Percentiles rank a stretch among this genome's conserved stretches.
Evolutionary conservation across 2,888 invertebrate genomes (phyloP).

Genomic region (Xanthia icteritia): DNA sequence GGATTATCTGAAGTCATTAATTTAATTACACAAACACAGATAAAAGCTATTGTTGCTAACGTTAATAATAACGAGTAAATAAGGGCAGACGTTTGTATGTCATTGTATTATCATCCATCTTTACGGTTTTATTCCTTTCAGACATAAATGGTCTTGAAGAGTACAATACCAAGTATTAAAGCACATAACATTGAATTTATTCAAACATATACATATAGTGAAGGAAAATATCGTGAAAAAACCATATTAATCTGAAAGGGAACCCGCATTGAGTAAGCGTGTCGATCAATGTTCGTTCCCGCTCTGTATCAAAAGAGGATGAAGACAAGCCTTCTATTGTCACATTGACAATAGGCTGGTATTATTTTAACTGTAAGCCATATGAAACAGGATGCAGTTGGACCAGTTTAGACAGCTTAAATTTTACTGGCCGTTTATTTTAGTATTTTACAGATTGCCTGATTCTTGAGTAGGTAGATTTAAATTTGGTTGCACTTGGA

Average conservation of each 20-base stretch:
- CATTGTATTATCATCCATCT: constrained; percentile 6
- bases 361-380: not conserved
- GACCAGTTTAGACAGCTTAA: not conserved
- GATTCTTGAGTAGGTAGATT: not conserved
- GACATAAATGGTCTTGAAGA: not conserved
- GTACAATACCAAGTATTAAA: not conserved
- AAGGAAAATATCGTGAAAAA: not conserved
- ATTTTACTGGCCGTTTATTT: not conserved
- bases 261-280: not conserved
- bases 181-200: not conserved
- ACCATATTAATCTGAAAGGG: not conserved
- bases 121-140: not conserved
- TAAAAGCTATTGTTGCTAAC: constrained; percentile 26
- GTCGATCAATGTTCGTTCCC: not conserved
- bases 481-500: too few relatives aligned
- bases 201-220: too few relatives aligned
- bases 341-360: not conserved
- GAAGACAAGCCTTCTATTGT: too few relatives aligned
- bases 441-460: too few relatives aligned
- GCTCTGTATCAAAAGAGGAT: not conserved
- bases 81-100: constrained; percentile 2
- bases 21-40: constrained; percentile 35
- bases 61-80: constrained; percentile 39
- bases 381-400: not conserved
- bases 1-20: constrained; percentile 44